Conservation (phyloP, 1,140 invertebrate genomes). For the Leptinotarsa texana region DNA sequence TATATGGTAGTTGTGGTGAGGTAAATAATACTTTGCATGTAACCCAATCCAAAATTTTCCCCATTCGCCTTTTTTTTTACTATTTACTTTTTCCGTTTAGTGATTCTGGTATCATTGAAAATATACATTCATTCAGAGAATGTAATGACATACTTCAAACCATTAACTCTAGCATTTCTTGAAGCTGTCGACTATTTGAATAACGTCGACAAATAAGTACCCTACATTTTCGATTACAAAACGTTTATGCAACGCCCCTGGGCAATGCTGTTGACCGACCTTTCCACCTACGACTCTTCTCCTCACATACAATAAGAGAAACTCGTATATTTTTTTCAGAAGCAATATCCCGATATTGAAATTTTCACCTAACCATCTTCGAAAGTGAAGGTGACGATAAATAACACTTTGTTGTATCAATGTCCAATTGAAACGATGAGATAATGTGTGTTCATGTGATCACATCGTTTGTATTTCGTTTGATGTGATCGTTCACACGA, state of each 20-base stretch:
- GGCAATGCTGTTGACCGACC: not conserved
- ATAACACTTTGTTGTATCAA: not conserved
- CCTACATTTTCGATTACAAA: not conserved
- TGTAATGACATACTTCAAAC: too few relatives aligned
- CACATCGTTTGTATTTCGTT: not conserved
- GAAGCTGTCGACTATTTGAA: too few relatives aligned
- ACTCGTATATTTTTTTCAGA: not conserved
- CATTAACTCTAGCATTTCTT: too few relatives aligned
- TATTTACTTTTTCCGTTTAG: too few relatives aligned
- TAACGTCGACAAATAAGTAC: too few relatives aligned
- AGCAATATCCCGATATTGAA: not conserved
- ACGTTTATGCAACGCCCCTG: not conserved
- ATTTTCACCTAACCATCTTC: not conserved
- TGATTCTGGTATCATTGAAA: too few relatives aligned
- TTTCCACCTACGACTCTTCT: not conserved
- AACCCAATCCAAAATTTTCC: too few relatives aligned
- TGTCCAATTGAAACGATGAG: not conserved
- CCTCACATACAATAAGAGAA: not conserved
- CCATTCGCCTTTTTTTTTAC: too few relatives aligned
- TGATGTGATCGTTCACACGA: not conserved
- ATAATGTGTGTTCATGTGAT: not conserved
- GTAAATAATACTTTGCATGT: too few relatives aligned
- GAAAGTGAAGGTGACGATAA: conserved; percentile 1
- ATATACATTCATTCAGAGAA: too few relatives aligned
- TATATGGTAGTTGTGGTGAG: too few relatives aligned